Evolutionary conservation across 2,888 invertebrate species (phyloP), one percentile per base, ranked within the genome.

Genomic region (Orthosia gracilis): DNA sequence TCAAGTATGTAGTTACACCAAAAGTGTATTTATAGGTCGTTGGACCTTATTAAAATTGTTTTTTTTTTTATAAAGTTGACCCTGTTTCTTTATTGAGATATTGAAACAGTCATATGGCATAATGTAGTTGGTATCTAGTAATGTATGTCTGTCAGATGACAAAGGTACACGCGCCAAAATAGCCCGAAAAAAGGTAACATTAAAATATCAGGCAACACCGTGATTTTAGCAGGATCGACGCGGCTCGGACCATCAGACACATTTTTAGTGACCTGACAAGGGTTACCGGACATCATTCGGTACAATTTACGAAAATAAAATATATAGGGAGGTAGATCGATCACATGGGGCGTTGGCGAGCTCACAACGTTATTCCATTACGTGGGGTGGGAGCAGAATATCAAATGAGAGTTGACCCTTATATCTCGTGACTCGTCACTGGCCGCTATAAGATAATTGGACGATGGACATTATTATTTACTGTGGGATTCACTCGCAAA

Each of bases 301-400:
- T 89, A 91, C 93, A 93, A 94, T 95, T 95, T 95, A 91, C 94
- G 90, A 92, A 94, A 94, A 94, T 95, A 95, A 95, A 95, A 94
- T 94, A 95, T 93, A 91, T 87, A 87, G 84, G 86, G 76, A 76
- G 80, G 85, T 85, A 93, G 92, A 94, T 94, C 92, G 93, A 95
- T 94, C 91, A 89, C 90, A 89, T 89, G 90, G 89, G 87, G 88
- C 90, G 89, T 88, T 86, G 87, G 89, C 88, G 87, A 87, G 85
- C 89, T 92, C 95, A 95, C 96, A 95, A 86, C 94, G 94, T 93
- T 95, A 94, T 96, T 95, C 96, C 96, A 96, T 96, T 96, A 95
- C 89, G 89, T 83, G 87, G 90, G 90, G 90, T 88, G 92, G 90
- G 85, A 90, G 90, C 87, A 89, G 94, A 95, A 95, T 95, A 94